These are phyloP conservation scores for Sinotaia quadrata DNA, from an alignment of 2,888 invertebrate species.

Conservation along the genomic window DNA sequence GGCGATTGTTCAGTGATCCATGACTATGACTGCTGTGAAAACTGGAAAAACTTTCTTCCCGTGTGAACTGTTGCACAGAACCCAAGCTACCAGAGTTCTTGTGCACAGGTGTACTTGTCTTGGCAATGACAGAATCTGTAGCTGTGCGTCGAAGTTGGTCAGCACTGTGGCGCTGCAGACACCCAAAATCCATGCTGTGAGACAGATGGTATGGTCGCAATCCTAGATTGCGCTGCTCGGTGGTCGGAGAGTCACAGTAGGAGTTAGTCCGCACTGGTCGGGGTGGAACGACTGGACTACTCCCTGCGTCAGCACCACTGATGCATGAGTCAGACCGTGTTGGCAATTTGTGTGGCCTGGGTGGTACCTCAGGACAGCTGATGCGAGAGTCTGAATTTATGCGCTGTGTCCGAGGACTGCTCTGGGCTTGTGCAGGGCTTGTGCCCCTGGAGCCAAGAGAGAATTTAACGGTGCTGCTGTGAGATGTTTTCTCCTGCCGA, in stretches of 20 bases:
- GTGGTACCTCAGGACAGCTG: conserved; percentile 18
- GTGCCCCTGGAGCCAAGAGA: conserved; percentile 25
- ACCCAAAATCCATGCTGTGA: conserved; percentile 59
- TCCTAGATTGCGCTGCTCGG: conserved; percentile 41
- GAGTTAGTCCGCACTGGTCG: conserved; percentile 28
- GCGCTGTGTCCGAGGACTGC: conserved; percentile 32
- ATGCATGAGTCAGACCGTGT: neutral
- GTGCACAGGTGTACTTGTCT: conserved; percentile 36
- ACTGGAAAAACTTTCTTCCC: conserved; percentile 35
- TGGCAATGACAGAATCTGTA: conserved; percentile 58
- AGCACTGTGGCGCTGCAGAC: conserved; percentile 43
- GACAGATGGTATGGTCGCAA: conserved; percentile 53
- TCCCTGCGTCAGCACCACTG: neutral
- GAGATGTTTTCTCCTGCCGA: conserved; percentile 23
- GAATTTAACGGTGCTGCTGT: conserved; percentile 18
- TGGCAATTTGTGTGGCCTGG: conserved; percentile 24
- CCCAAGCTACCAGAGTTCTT: conserved; percentile 16
- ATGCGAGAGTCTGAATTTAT: conserved; percentile 4
- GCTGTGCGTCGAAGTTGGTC: conserved; percentile 54
- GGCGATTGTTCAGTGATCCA: conserved; percentile 35
- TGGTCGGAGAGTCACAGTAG: conserved; percentile 41
- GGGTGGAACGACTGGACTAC: conserved; percentile 16
- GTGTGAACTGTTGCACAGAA: conserved; percentile 18
- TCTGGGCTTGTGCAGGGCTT: conserved; percentile 32
- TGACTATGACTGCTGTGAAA: conserved; percentile 38